phyloP scores from a whole-genome alignment of 2,797 vertebrate species.

The Pangasius djambal region DNA sequence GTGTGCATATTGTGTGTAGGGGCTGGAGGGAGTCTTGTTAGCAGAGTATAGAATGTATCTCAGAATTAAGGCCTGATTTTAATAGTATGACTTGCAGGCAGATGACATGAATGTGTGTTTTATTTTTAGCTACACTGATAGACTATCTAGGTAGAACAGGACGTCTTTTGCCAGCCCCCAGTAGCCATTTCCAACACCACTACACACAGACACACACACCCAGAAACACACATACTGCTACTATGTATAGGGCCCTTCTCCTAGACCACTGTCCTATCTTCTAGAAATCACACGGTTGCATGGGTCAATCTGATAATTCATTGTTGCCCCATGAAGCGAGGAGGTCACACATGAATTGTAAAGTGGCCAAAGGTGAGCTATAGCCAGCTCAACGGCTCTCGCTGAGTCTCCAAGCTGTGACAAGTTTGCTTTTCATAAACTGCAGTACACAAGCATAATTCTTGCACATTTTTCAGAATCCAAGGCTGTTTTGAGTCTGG shows the following conservation, averaged over 20 bases:
- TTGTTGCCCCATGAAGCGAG: constrained; percentile 13
- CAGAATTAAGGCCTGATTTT: constrained; percentile 23
- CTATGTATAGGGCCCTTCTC: constrained; percentile 1
- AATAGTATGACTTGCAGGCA: constrained; percentile 20
- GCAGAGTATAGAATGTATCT: not conserved
- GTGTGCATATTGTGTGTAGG: not conserved
- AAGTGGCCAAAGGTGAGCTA: constrained; percentile 22
- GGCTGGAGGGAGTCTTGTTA: not conserved
- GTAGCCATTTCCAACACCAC: not conserved
- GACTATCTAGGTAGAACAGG: constrained; percentile 35
- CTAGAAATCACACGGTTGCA: not conserved
- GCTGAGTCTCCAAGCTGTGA: constrained; percentile 16
- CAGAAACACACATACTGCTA: not conserved
- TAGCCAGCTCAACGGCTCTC: not conserved
- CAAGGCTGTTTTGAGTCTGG: not conserved
- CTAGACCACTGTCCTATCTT: not conserved
- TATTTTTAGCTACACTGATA: constrained; percentile 34
- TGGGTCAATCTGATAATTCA: constrained; percentile 38
- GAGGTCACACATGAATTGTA: constrained; percentile 22
- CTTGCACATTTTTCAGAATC: not conserved
- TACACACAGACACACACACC: constrained; percentile 16
- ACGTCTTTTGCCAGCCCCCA: constrained; percentile 2
- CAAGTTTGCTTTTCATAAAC: constrained; percentile 12
- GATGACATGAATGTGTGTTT: constrained; percentile 26
- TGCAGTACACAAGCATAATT: not conserved